phyloP scores from a whole-genome alignment of 2,797 vertebrate species.

The Sebastes glaucus region DNA sequence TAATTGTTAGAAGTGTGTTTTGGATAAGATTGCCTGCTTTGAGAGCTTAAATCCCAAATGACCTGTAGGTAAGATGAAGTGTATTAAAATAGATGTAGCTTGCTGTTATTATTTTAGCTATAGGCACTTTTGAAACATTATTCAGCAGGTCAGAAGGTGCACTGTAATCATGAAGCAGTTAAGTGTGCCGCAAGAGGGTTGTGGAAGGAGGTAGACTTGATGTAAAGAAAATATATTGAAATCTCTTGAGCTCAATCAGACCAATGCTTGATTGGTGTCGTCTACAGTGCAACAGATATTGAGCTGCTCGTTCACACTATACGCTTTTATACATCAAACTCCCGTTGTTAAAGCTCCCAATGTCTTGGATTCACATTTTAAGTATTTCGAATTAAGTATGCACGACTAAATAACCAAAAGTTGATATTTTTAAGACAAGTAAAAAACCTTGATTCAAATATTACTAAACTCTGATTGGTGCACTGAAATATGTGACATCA shows the following conservation, averaged over 20 bases:
- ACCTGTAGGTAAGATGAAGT: neutral
- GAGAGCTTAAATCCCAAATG: neutral
- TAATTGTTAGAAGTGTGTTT: constrained; percentile 7
- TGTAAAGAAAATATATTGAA: neutral
- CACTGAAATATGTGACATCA: too few species aligned
- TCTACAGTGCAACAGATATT: neutral
- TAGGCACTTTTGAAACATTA: neutral
- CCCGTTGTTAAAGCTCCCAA: neutral
- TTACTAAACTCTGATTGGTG: too few species aligned
- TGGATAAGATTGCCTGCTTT: neutral
- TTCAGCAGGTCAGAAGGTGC: constrained; percentile 9
- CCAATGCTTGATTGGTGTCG: neutral
- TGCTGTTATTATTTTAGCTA: neutral
- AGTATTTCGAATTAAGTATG: neutral
- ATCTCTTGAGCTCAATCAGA: neutral
- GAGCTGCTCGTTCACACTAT: neutral
- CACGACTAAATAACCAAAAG: neutral
- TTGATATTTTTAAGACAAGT: neutral
- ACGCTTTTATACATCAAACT: neutral
- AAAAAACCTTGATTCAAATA: too few species aligned
- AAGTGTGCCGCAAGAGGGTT: neutral
- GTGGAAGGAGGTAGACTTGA: neutral
- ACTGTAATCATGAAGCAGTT: neutral
- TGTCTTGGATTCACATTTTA: neutral
- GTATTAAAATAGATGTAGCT: neutral